These are phyloP conservation scores for Diceros bicornis DNA, from an alignment of 2,797 vertebrate species.

Conservation along the genomic window DNA sequence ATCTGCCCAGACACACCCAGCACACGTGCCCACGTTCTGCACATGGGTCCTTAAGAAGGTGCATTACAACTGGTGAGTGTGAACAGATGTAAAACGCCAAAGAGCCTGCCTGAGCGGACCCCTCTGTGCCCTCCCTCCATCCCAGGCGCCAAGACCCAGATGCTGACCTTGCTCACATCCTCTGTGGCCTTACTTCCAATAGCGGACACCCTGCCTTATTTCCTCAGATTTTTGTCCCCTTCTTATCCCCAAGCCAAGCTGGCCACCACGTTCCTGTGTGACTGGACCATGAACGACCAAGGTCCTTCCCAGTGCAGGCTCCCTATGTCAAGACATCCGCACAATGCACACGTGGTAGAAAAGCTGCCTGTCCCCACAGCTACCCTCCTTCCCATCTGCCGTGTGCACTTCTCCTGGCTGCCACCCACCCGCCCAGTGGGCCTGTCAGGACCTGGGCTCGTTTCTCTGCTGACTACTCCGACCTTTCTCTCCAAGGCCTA, in stretches of 20 bases:
- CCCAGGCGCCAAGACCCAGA: neutral
- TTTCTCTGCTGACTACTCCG: neutral
- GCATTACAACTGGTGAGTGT: neutral
- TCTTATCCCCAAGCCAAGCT: neutral
- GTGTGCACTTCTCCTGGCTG: accelerated
- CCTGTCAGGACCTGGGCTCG: neutral
- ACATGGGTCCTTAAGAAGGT: neutral
- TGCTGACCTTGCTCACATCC: neutral
- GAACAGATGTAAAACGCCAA: neutral
- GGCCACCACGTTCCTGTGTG: neutral
- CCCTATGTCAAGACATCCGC: neutral
- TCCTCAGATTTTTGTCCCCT: neutral
- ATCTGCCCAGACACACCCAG: neutral
- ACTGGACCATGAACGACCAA: neutral
- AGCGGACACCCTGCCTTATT: neutral
- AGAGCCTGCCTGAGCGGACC: neutral
- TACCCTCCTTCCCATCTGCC: neutral
- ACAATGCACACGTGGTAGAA: neutral
- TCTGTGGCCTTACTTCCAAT: neutral
- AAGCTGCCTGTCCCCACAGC: neutral
- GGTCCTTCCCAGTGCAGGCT: neutral
- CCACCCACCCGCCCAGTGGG: neutral
- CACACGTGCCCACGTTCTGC: neutral
- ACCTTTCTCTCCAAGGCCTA: neutral
- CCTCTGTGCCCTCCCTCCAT: neutral